A percentile compares a stretch with the other conserved stretches of the same genome.
Conservation (phyloP, 2,888 invertebrate species). For the Spisula subtruncata region DNA sequence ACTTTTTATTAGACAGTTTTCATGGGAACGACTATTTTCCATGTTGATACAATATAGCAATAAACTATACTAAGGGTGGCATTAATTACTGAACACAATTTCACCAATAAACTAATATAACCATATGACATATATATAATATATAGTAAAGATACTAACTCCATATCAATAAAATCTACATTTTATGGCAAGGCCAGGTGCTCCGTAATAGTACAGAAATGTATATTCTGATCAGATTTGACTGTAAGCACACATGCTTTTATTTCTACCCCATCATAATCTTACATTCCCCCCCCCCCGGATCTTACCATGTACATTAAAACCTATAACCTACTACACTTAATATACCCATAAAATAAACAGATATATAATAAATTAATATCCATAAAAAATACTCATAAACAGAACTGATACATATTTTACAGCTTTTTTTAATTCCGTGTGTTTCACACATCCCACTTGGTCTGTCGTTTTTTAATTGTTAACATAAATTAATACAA, state of each 20-base stretch:
- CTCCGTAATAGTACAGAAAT: conserved; percentile 1
- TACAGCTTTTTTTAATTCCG: too few relatives aligned
- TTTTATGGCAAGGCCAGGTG: neutral
- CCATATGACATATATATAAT: neutral
- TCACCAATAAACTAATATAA: neutral
- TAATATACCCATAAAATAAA: neutral
- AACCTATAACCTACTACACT: conserved; percentile 28
- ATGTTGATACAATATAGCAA: neutral
- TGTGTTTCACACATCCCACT: too few relatives aligned
- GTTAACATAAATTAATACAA: neutral
- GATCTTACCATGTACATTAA: conserved; percentile 20
- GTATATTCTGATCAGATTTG: conserved; percentile 16
- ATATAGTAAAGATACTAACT: neutral
- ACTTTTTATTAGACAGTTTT: neutral
- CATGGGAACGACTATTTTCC: neutral
- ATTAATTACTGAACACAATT: conserved; percentile 22
- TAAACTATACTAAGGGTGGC: neutral
- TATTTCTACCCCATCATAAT: conserved; percentile 37
- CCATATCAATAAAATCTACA: neutral
- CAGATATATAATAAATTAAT: neutral
- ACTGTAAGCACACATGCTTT: conserved; percentile 24
- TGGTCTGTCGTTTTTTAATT: too few relatives aligned
- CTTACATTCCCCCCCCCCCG: conserved; percentile 35
- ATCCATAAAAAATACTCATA: neutral
- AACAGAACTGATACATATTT: neutral